phyloP scores from a whole-genome alignment of 1,140 invertebrate genomes.

The Drosophila leontia region DNA sequence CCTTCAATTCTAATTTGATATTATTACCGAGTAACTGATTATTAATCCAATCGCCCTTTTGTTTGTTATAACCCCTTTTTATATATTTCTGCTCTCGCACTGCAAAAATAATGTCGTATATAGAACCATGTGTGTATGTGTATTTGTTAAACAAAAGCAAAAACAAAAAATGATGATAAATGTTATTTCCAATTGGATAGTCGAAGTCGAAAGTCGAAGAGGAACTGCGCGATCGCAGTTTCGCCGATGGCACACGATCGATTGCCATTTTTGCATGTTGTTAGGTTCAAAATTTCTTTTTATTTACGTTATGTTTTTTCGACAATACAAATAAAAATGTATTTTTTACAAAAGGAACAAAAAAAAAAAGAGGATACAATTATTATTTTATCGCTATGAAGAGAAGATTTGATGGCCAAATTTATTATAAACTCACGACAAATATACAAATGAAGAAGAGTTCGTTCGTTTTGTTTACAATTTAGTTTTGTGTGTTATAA shows the following conservation, averaged over 20 bases:
- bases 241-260: slow-evolving; percentile 22
- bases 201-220: background rate
- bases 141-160: slow-evolving; percentile 33
- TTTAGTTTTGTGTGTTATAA: slow-evolving; percentile 60
- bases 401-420: slow-evolving; percentile 54
- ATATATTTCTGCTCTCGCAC: slow-evolving; percentile 22
- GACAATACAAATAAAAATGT: slow-evolving; percentile 41
- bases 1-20: slow-evolving; percentile 66
- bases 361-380: slow-evolving; percentile 23
- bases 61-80: slow-evolving; percentile 57
- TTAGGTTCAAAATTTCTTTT: slow-evolving; percentile 57
- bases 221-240: slow-evolving; percentile 33
- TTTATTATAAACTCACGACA: slow-evolving; percentile 41
- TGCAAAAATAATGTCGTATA: slow-evolving; percentile 18
- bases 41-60: slow-evolving; percentile 31
- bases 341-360: slow-evolving; percentile 23
- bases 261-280: slow-evolving; percentile 72
- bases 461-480: slow-evolving; percentile 49
- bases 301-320: slow-evolving; percentile 56
- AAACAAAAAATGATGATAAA: slow-evolving; percentile 8
- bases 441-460: slow-evolving; percentile 27
- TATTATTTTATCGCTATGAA: slow-evolving; percentile 40
- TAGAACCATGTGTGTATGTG: slow-evolving; percentile 23
- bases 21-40: slow-evolving; percentile 57
- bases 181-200: slow-evolving; percentile 47